Evolutionary conservation across 2,888 invertebrate genomes (phyloP), one percentile per base, ranked within the genome.

Genomic region (Abscondita cerata): DNA sequence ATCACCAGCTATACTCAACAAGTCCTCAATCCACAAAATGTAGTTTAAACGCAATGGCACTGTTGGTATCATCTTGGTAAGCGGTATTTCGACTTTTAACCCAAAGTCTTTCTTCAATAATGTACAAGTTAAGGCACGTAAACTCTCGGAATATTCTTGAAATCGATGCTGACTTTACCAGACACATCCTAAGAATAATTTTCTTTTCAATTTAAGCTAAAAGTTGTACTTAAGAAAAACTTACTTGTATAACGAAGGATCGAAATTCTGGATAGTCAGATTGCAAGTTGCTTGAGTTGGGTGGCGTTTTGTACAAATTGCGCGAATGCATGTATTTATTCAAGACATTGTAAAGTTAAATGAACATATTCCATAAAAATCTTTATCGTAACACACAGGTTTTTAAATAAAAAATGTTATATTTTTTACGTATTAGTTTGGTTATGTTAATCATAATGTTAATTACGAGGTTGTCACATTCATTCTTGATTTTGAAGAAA

Each of bases 31-130:
- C 95, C 98, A 97, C 18, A 98, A 83, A 62, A 99, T 85, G 78
- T 99, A 99, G 80, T 99, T 98, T 1, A 99, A 81, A 54, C 98
- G 85, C 53, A 96, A 83, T 0, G 99, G 96, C 38, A 99, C 82
- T 0, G 98, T 95, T 1, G 99, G 99, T 52, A 98, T 91, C 47
- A 99, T 84, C 73, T 91, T 89, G 62, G 90, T 87, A 41, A 85
- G 81, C 0, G 97, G 97, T 70, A 96, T 90, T 36, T 87, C 84
- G 13, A 98, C 88, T 61, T 89, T 83, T 8, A 97, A 81, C 64
- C 87, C 83, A 78, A 96, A 99, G 78, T 98, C 96, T 67, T 92
- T 89, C 73, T 91, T 87, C 6, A 99, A 81, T 20, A 99, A 82
- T 62, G 89, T 90, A 77, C 88, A 87, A 1, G 95, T 92, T 20